Base-by-base conservation (phyloP, 2,113 vertebrate species). In the Abramis brama region DNA sequence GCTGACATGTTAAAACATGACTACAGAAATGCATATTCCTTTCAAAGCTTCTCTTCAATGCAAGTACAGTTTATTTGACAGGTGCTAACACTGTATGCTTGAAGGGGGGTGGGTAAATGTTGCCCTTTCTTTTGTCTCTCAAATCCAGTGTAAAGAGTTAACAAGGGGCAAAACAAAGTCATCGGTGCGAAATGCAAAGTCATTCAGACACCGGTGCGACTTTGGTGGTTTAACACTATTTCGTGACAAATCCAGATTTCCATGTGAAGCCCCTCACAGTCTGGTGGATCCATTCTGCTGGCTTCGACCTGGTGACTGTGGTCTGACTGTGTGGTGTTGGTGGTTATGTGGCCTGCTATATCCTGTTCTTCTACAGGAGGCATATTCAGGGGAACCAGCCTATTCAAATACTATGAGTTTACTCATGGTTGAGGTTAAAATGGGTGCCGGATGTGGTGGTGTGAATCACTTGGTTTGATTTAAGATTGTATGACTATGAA, bases 31-130 rank as follows among this genome's bases (percentile, higher is more conserved):
- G 25, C 27, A 66, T 47, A 76, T 85, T 2, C 36, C 27, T 81
- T 45, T 85, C 39, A 79, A 77, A 66, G 74, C 12, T 27, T 59
- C 36, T 87, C 73, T 50, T 52, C 73, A 79, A 45, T 36, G 68
- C 33, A 50, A 17, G 52, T 30, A 33, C 12, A 15, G 74, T 77
- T 39, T 74, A 52, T 71, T 73, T 43, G 75, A 50, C 78, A 36
- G 78, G 60, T 45, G 70, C 70, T 86, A 82, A 84, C n/a, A 68
- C 23, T 27, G 52, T 23, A 43, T 27, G 52, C 36, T 21, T 12
- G 9, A 78, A n/a, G 27, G 10, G 1, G 2, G 45, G 8, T 13
- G 1, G 47, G n/a, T 17, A 76, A 19, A 55, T 33, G 25, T 52
- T 55, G 47, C 17, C 25, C 50, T 77, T 27, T 47, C 71, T 25